Evolutionary conservation across 2,888 invertebrate species (phyloP).

Genomic region (Drosophila longiperda): DNA sequence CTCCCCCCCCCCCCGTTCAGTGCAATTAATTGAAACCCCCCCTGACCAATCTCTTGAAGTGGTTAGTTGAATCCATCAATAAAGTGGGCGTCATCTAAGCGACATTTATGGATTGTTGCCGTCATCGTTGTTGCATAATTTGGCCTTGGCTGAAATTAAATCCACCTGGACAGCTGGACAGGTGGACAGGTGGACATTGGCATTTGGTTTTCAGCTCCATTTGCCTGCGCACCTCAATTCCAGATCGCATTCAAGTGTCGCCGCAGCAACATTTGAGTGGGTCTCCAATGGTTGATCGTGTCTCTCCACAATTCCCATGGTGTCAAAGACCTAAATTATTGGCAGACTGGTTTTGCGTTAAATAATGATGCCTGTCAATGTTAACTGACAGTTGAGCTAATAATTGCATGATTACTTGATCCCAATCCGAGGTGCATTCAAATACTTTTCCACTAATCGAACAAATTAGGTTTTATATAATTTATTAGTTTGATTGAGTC

Average conservation of each 20-base stretch:
- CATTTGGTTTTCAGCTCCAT: constrained; percentile 11
- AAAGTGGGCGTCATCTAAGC: constrained; percentile 67
- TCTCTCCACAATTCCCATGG: constrained; percentile 48
- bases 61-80: constrained; percentile 76
- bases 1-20: not conserved
- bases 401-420: constrained; percentile 54
- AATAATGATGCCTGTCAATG: constrained; percentile 68
- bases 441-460: constrained; percentile 2
- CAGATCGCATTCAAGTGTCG: not conserved
- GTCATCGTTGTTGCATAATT: constrained; percentile 12
- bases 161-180: constrained; percentile 21
- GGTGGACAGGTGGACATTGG: constrained; percentile 8
- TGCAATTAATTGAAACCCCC: constrained; percentile 20
- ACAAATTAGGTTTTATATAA: rapidly evolving
- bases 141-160: constrained; percentile 30
- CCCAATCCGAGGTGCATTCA: constrained; percentile 21
- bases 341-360: constrained; percentile 58
- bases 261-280: not conserved
- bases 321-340: constrained; percentile 62
- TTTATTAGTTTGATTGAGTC: not conserved
- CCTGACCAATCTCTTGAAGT: not conserved
- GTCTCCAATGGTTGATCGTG: constrained; percentile 11
- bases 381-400: constrained; percentile 58
- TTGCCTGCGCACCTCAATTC: constrained; percentile 17
- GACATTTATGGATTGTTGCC: constrained; percentile 76